These are phyloP conservation scores for Naja naja DNA, from an alignment of 2,113 vertebrate species.

Conservation along the genomic window DNA sequence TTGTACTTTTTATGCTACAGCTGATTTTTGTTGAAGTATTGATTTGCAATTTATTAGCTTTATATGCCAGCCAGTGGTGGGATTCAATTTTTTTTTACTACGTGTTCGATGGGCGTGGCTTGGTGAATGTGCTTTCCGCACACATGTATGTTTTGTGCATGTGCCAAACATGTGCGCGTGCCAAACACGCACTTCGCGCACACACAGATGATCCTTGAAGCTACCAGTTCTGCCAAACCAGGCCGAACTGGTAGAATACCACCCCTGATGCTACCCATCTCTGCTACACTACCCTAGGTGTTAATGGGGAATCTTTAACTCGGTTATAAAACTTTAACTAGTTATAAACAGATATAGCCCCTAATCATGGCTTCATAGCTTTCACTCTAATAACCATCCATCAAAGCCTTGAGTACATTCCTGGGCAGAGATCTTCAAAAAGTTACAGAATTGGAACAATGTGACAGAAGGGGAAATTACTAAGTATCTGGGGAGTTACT, in stretches of 20 bases:
- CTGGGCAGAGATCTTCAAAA: neutral
- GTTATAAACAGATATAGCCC: neutral
- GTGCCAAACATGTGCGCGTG: no score
- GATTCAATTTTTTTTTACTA: no score
- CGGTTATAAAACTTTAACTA: neutral
- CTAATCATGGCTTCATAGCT: neutral
- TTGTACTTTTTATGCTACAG: neutral
- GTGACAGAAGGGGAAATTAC: neutral
- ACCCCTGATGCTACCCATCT: neutral
- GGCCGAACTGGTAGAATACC: no score
- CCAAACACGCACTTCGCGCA: no score
- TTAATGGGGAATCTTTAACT: neutral
- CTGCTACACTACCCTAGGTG: neutral
- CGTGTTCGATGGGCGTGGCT: no score
- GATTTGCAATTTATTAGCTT: neutral
- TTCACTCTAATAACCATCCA: neutral
- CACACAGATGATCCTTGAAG: no score
- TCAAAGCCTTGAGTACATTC: neutral
- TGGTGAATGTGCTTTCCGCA: no score
- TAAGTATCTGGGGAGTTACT: neutral
- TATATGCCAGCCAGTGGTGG: neutral
- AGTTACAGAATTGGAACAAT: neutral
- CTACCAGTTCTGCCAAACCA: no score
- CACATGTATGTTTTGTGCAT: no score
- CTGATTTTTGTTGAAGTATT: neutral